Evolutionary conservation across 2,888 invertebrate species (phyloP).

Genomic region (Alviniconcha strummeri): DNA sequence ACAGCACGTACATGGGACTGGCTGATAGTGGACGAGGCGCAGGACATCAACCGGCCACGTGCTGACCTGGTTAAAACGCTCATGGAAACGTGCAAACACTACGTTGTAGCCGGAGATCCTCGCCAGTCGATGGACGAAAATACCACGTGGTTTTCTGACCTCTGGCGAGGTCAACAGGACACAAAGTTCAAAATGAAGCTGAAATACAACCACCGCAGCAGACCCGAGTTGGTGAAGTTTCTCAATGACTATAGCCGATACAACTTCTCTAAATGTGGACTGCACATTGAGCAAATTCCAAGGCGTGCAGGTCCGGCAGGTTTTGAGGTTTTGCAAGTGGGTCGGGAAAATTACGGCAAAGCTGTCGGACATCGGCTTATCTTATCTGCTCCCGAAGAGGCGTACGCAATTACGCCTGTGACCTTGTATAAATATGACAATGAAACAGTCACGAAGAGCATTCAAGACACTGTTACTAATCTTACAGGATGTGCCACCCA

Average conservation of each 20-base stretch:
- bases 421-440: not conserved
- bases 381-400: not conserved
- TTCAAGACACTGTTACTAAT: too few species aligned
- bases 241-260: not conserved
- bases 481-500: not conserved
- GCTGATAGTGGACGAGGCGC: slow-evolving; percentile 12
- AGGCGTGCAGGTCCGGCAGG: not conserved
- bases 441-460: not conserved
- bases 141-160: slow-evolving; percentile 1
- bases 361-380: not conserved
- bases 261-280: not conserved
- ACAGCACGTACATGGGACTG: slow-evolving; percentile 4
- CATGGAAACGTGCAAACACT: not conserved
- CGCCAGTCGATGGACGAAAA: not conserved
- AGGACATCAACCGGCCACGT: not conserved
- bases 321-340: not conserved
- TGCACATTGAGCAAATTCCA: not conserved
- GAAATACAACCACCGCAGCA: slow-evolving; percentile 5
- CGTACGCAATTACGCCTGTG: not conserved
- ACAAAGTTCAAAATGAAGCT: not conserved
- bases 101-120: not conserved
- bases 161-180: not conserved
- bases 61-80: not conserved
- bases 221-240: not conserved
- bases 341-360: not conserved